These are phyloP conservation scores for Apostichopus leukothele DNA, from an alignment of 53 echinoderm and acorn worm genomes.

Conservation along the genomic window DNA sequence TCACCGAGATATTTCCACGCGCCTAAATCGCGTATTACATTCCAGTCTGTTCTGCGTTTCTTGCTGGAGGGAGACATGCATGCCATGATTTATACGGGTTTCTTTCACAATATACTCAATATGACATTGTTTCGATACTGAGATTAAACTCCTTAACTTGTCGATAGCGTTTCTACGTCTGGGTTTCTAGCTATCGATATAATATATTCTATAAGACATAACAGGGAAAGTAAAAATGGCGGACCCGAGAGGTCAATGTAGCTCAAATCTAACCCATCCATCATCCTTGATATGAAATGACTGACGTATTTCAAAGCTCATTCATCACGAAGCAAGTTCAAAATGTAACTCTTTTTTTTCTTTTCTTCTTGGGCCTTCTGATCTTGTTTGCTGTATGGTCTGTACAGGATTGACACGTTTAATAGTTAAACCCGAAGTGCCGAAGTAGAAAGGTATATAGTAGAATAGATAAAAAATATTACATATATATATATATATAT, in stretches of 20 bases:
- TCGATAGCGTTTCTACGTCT: conserved; percentile 22
- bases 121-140: conserved; percentile 35
- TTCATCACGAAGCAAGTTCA: conserved; percentile 31
- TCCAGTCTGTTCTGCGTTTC: neutral
- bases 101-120: conserved; percentile 1
- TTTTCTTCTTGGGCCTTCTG: neutral
- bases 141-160: conserved; percentile 20
- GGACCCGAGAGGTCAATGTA: conserved; percentile 30
- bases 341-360: conserved; percentile 21
- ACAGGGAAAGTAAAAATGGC: conserved; percentile 21
- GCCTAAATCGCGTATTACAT: conserved; percentile 15
- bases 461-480: too few relatives aligned
- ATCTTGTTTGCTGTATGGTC: neutral
- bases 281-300: conserved; percentile 25
- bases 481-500: too few relatives aligned
- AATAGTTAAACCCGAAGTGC: too few relatives aligned
- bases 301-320: conserved; percentile 20
- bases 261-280: conserved; percentile 28
- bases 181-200: neutral
- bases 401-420: too few relatives aligned
- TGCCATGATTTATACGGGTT: conserved; percentile 15
- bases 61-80: conserved; percentile 15
- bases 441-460: too few relatives aligned
- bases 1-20: conserved; percentile 39
- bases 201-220: too few relatives aligned